phyloP scores from a whole-genome alignment of 2,888 invertebrate genomes.

The Acanthosepion lycidas region DNA sequence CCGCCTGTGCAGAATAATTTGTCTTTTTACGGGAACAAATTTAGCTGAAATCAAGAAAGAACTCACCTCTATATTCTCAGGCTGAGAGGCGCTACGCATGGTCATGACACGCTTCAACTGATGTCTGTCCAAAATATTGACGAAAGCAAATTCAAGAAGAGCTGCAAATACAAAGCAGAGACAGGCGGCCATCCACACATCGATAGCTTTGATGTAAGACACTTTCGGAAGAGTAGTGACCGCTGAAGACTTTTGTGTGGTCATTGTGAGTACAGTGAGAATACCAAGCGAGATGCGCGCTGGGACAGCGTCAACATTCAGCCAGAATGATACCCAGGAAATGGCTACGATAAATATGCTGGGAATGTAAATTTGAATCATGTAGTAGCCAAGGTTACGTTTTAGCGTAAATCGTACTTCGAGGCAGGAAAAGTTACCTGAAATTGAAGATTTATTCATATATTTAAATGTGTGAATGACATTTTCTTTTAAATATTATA shows the following conservation, averaged over 20 bases:
- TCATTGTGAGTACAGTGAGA: slow-evolving; percentile 63
- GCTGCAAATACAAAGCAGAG: slow-evolving; percentile 64
- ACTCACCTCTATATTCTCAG: slow-evolving; percentile 1
- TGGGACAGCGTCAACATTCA: slow-evolving; percentile 64
- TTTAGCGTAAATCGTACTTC: slow-evolving; percentile 58
- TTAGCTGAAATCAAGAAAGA: neutral
- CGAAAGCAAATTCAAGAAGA: slow-evolving; percentile 64
- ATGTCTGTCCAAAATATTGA: slow-evolving; percentile 60
- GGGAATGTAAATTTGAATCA: slow-evolving; percentile 68
- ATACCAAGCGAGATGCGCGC: slow-evolving; percentile 63
- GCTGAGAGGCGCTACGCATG: neutral
- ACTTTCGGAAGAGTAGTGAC: slow-evolving; percentile 60
- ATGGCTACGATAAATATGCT: slow-evolving; percentile 64
- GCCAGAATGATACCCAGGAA: slow-evolving; percentile 68
- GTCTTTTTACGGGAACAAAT: no score
- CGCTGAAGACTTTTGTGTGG: slow-evolving; percentile 60
- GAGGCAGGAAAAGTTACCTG: slow-evolving; percentile 64
- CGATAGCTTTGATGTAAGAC: slow-evolving; percentile 66
- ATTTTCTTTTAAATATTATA: neutral
- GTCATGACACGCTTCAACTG: slow-evolving; percentile 48
- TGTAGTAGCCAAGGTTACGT: slow-evolving; percentile 66
- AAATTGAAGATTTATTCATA: slow-evolving; percentile 3
- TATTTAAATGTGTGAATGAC: neutral
- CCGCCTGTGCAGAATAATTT: no score
- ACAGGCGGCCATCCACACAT: slow-evolving; percentile 67